Conservation (phyloP, 2,797 vertebrate genomes). For the Sylvia borin region DNA sequence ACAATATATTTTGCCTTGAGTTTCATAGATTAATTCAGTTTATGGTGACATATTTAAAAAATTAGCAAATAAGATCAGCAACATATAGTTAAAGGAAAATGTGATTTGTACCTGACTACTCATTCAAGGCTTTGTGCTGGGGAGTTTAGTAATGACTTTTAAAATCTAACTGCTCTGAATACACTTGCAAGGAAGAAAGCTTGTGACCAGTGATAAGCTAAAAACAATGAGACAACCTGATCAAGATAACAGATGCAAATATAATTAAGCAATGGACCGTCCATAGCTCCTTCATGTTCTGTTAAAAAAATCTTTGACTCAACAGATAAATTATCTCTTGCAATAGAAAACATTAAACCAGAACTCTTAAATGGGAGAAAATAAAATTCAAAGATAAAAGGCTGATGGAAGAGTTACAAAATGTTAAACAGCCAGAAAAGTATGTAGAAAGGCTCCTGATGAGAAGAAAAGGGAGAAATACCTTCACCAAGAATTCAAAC, state of each 20-base stretch:
- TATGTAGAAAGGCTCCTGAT: not conserved
- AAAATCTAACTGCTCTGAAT: not conserved
- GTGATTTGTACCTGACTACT: not conserved
- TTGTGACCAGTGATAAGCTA: not conserved
- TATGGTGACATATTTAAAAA: not conserved
- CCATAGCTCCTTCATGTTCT: not conserved
- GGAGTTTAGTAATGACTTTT: not conserved
- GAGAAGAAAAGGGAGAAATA: not conserved
- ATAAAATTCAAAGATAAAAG: not conserved
- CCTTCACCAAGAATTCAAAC: not conserved
- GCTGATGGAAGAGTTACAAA: not conserved
- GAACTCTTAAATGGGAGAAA: not conserved
- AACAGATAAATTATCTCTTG: not conserved
- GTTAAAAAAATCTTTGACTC: not conserved
- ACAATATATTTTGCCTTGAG: not conserved
- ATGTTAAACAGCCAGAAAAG: not conserved
- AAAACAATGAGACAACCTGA: not conserved
- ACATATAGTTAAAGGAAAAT: not conserved
- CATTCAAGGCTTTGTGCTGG: not conserved
- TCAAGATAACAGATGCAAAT: not conserved
- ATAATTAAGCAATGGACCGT: not conserved
- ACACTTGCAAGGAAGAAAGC: not conserved
- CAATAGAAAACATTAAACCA: not conserved
- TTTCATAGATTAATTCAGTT: not conserved
- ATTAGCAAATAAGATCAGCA: not conserved